Evolutionary conservation across 1,140 invertebrate species (phyloP), one percentile per base, ranked within the genome.

Genomic region (Pseudobourletiella spinata): DNA sequence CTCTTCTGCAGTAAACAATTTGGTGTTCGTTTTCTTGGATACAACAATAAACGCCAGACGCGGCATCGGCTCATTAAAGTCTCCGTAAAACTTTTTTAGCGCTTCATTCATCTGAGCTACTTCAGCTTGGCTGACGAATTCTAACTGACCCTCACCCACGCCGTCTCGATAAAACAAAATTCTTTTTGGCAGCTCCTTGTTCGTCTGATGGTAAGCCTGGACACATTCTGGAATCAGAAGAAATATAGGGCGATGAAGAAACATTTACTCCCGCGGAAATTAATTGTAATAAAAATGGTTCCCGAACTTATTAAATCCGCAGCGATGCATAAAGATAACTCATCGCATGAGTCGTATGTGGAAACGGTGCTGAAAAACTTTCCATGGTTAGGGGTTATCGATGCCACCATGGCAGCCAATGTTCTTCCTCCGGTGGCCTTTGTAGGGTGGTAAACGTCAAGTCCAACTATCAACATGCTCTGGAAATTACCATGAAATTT

Each of bases 391-490:
- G 18, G 35, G 16, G 58, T 59, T 0, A 59, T 68, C 11, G 63
- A 44, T 18, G 66, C 76, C 0, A 95, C 89, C 75, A 95, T 83
- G 0, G 84, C 81, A 54, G 89, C 83, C 76, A 82, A 80, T 64
- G 82, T 85, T 69, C 83, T 80, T 71, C 80, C 81, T 44, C 75
- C 74, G 43, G 66, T 69, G 69, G 82, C 82, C 42, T 75, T 72
- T 1, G 76, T 77, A 62, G 54, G 79, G 71, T 93, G 90, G 67
- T 88, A 93, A 0, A 91, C 86, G 72, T 95, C 91, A 68, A 89
- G 91, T 1, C 91, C 91, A 24, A 89, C 77, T 1, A 91, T 80
- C 91, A 95, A 95, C 1, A 87, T 59, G 1, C 79, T 73, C 70
- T 77, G 70, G 51, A 67, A 60, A n/a, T n/a, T n/a, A n/a, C n/a